These are phyloP conservation scores for Oryzias curvinotus DNA, from an alignment of 2,113 vertebrate genomes.

Conservation along the genomic window DNA sequence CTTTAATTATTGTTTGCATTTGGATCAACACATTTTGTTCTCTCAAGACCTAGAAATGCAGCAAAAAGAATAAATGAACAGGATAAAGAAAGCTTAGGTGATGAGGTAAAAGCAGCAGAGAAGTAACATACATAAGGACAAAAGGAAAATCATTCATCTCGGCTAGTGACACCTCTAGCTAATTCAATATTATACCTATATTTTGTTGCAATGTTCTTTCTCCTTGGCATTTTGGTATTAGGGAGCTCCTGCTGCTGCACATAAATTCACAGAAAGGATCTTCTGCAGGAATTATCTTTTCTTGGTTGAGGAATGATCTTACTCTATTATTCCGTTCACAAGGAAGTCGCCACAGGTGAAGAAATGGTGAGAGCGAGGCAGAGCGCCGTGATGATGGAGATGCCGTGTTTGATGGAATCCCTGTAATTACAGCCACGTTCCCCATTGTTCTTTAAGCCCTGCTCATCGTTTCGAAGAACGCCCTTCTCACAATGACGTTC, in stretches of 20 bases:
- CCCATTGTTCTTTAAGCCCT: conserved; percentile 34
- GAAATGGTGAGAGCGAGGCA: conserved; percentile 26
- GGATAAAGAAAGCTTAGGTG: neutral
- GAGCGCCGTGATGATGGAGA: conserved; percentile 41
- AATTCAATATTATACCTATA: conserved; percentile 54
- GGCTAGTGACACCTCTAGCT: conserved; percentile 45
- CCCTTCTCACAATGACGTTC: conserved; percentile 51
- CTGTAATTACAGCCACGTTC: conserved; percentile 50
- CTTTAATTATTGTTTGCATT: conserved; percentile 21
- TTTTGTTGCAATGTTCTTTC: conserved; percentile 55
- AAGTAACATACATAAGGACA: conserved; percentile 15
- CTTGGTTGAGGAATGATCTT: conserved; percentile 41
- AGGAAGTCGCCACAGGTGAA: conserved; percentile 56
- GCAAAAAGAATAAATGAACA: neutral
- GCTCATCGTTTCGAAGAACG: conserved; percentile 32
- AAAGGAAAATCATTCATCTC: conserved; percentile 46
- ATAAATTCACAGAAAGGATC: conserved; percentile 69
- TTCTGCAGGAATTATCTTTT: conserved; percentile 57
- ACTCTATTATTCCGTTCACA: conserved; percentile 57
- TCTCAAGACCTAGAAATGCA: neutral
- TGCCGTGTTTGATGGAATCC: conserved; percentile 63
- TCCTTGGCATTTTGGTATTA: conserved; percentile 73
- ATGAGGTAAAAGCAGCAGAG: conserved; percentile 11
- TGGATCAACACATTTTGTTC: neutral
- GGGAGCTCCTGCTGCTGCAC: conserved; percentile 63